Percentiles rank a stretch among this genome's conserved stretches.
phyloP scores from a whole-genome alignment of 2,797 vertebrate genomes.

The Sus cebifrons region DNA sequence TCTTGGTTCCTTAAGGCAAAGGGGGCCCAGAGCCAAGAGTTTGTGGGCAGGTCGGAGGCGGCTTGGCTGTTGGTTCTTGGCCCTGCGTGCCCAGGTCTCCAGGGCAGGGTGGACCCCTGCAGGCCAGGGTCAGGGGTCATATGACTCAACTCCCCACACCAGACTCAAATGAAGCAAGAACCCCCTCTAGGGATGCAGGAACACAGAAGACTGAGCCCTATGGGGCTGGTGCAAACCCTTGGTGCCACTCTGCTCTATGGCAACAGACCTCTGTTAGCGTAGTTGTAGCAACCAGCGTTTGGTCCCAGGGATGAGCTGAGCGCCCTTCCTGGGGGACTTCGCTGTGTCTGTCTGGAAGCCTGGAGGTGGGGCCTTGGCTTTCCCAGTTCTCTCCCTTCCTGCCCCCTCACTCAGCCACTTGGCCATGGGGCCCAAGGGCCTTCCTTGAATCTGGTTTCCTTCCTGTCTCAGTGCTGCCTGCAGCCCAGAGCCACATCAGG shows the following conservation, averaged over 20 bases:
- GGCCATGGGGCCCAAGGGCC: accelerated
- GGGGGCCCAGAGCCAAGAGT: neutral
- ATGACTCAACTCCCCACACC: accelerated
- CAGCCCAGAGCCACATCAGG: neutral
- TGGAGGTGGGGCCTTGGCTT: accelerated
- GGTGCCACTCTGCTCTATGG: neutral
- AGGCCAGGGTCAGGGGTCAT: neutral
- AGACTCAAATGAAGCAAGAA: neutral
- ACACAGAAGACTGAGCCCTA: neutral
- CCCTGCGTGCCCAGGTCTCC: neutral
- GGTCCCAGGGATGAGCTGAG: neutral
- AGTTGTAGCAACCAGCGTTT: neutral
- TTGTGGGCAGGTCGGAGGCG: neutral
- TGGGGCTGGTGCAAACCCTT: neutral
- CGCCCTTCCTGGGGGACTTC: neutral
- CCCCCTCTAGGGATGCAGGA: neutral
- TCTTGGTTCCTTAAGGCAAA: neutral
- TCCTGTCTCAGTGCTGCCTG: neutral
- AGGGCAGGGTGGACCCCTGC: neutral
- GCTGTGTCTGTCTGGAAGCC: neutral
- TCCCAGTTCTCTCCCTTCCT: too few species aligned
- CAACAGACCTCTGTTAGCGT: neutral
- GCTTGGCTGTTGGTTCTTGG: neutral
- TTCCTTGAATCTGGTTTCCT: neutral
- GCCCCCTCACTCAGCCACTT: neutral